These are phyloP conservation scores for Onychomys arenicola DNA, from an alignment of 2,797 vertebrate genomes.

Conservation along the genomic window DNA sequence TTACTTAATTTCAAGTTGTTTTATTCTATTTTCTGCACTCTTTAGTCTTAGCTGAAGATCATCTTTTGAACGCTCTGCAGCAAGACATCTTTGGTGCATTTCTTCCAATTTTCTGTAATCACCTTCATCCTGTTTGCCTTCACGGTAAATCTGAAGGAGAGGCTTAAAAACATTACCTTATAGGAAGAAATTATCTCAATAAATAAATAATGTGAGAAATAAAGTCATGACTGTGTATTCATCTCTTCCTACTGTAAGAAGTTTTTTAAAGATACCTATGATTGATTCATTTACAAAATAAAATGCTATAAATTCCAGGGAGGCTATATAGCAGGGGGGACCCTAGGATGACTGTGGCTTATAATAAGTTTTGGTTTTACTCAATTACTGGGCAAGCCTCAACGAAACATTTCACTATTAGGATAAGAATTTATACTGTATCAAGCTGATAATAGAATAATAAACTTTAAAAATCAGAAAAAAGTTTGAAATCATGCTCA, in stretches of 20 bases:
- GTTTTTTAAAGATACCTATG: neutral
- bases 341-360: too few relatives aligned
- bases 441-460: too few relatives aligned
- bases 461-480: too few relatives aligned
- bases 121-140: constrained; percentile 89
- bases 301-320: constrained; percentile 33
- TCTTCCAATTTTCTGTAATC: constrained; percentile 94
- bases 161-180: constrained; percentile 13
- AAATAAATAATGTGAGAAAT: constrained; percentile 45
- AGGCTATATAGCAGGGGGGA: too few relatives aligned
- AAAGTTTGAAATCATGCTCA: constrained; percentile 11
- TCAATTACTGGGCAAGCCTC: too few relatives aligned
- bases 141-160: constrained; percentile 91
- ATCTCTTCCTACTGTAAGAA: neutral
- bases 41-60: constrained; percentile 93
- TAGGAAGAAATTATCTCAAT: constrained; percentile 1
- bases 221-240: neutral
- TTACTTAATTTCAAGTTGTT: constrained; percentile 95
- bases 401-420: too few relatives aligned
- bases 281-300: constrained; percentile 40
- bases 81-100: constrained; percentile 93
- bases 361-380: too few relatives aligned
- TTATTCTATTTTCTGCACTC: constrained; percentile 92
- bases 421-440: too few relatives aligned
- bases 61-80: constrained; percentile 92